Base-by-base conservation (phyloP, 2,113 vertebrate species). In the Echinops telfairi region DNA sequence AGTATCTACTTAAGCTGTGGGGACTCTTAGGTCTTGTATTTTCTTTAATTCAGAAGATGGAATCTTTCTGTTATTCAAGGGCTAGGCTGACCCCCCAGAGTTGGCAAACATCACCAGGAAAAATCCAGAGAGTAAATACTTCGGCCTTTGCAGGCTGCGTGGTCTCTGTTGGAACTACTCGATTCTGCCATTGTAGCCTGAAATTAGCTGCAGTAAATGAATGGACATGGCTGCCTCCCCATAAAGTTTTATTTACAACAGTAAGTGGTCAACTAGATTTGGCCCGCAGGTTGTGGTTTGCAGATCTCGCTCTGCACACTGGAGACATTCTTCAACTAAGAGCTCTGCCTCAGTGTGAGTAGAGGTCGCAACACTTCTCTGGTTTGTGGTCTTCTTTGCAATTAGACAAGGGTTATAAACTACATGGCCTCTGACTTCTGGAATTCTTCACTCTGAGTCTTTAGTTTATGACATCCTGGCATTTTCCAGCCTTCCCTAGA, bases 1-100 rank as follows among this genome's bases (percentile, higher is more conserved):
- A 95, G 89, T 95, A 93, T 95, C 77, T 88, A 43, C 86, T 96
- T 96, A 97, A 95, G 95, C 95, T 88, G 83, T 84, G 83, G 94
- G 47, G 92, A 93, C 84, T 95, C 97, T 89, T 27, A 38, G 27
- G 31, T 47, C 64, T 64, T 94, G 33, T 86, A 36, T 94, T 95
- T 89, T 86, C 82, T 92, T 94, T 88, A 62, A 33, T 62, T 38
- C 25, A 76, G 19, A 89, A 83, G 64, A 20, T 92, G 81, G 47
- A 93, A 14, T 86, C 38, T 94, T 95, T 96, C 90, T 80, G 80
- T 95, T 87, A 66, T 88, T 90, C 57, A 95, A 96, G 81, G 19
- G n/a, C 97, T 94, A 89, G 4, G 53, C 96, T 90, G 47, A 38
- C 70, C 53, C 71, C 66, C 3, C 76, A 83, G 64, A 88, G 29